Evolutionary conservation across 2,888 invertebrate genomes (phyloP), one percentile per base, ranked within the genome.

Genomic region (Cenopis cana): DNA sequence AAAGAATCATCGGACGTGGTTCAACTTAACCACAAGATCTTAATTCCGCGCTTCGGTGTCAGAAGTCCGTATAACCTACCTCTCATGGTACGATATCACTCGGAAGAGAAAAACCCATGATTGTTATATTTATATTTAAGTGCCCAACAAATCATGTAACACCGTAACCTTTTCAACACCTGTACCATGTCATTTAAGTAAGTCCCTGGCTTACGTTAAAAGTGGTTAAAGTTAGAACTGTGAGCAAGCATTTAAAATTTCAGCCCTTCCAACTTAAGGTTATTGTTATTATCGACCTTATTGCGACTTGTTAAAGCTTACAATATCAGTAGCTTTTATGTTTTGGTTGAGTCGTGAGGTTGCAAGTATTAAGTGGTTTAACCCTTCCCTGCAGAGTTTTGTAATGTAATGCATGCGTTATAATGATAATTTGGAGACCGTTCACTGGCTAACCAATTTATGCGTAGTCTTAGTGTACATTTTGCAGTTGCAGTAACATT

Each of bases 331-430:
- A 24, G 24, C 8, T 14, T 20, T 41, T 14, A 8, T 46, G 46
- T 14, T n/a, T 46, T 46, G n/a, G n/a, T 14, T 14, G 14, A 46
- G n/a, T 1, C 54, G 24, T 54, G 54, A 54, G 54, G 6, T 54
- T 54, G 54, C 54, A 54, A 54, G 54, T 54, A 29, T 54, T 54
- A 54, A 24, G 24, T 54, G 54, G 24, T 54, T 54, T 54, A 54
- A 54, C 54, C 54, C 54, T 46, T 46, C 46, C 46, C 46, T 46
- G 46, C n/a, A 54, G 14, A 54, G 24, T 24, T 29, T 54, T 29
- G 29, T 49, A 10, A 54, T 3, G 14, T 54, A 24, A 20, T 24
- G 24, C 52, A 24, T 52, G 24, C 20, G 52, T 52, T 52, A 24
- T 24, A 12, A 12, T 12, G 17, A 20, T 3, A 5, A 12, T 20